Conservation (phyloP, 2,888 invertebrate species). For the Caenorhabditis parvicauda region DNA sequence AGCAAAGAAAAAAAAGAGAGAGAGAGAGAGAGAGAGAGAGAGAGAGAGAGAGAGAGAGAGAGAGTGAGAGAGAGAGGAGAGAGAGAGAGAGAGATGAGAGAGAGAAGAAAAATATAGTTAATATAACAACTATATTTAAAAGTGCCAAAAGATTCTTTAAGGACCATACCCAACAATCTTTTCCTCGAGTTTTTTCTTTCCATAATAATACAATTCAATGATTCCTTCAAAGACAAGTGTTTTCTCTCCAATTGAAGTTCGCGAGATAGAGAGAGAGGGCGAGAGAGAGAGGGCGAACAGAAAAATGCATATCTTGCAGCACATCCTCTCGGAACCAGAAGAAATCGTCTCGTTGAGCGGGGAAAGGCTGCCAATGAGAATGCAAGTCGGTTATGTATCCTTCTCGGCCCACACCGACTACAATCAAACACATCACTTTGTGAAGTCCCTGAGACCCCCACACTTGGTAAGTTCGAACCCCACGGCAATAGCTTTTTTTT, state of each 20-base stretch:
- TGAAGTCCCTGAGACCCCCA: constrained; percentile 86
- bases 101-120: too few species aligned
- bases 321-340: constrained; percentile 91
- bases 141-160: too few species aligned
- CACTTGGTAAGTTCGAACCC: constrained; percentile 74
- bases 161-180: too few species aligned
- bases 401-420: constrained; percentile 99
- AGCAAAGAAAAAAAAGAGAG: too few species aligned
- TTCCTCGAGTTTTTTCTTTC: neutral
- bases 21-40: too few species aligned
- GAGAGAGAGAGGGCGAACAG: too few species aligned
- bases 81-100: too few species aligned
- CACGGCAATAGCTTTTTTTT: neutral
- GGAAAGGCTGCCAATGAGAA: constrained; percentile 81
- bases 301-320: constrained; percentile 65
- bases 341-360: constrained; percentile 93
- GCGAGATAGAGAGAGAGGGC: too few species aligned
- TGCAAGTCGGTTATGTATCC: constrained; percentile 85
- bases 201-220: neutral
- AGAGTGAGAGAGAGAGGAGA: too few species aligned
- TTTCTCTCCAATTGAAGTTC: neutral
- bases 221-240: neutral
- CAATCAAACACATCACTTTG: constrained; percentile 94
- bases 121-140: too few species aligned
- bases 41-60: too few species aligned